Evolutionary conservation across 2,888 invertebrate species (phyloP), one percentile per base, ranked within the genome.

Genomic region (Drosophila formosana): DNA sequence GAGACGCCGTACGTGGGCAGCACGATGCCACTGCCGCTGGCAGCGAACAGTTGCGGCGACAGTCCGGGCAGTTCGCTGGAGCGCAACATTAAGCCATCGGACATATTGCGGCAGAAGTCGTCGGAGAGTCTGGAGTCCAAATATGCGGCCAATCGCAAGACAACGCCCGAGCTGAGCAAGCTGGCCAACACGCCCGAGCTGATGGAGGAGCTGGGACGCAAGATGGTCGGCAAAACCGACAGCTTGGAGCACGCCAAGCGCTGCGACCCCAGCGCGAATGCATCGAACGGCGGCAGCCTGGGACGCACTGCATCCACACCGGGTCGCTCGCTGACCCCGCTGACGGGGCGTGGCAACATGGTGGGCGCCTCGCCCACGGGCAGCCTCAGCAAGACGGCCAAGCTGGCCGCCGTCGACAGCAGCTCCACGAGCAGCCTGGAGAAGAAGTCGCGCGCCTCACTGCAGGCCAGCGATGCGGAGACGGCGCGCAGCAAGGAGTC

Each of bases 401-500:
- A 82, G 65, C 72, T 85, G 72, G 85, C 78, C 62, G 80, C 82
- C 8, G 90, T 77, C 46, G 92, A 89, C 72, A 92, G 89, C 80
- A 90, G 89, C 75, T 91, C 90, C 32, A 91, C 90, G 5, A 88
- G 83, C 75, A 92, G 91, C 60, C 79, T 91, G 53, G 91, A 92
- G 65, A 91, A 92, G 71, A 91, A 90, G 58, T 89, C 88, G 8
- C 88, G 91, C 49, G 78, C 72, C 46, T 89, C 90, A 1, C 62
- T 90, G 66, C 91, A 90, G 57, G 82, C 86, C 50, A 76, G 73
- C 63, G 90, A 91, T 67, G 81, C 80, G 0, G 91, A 89, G 90
- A 86, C 60, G 93, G 93, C n/a, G 92, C 93, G 93, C n/a, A 93
- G 93, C 41, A 93, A 92, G 81, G 93, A 93, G 70, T 93, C 93